Percentiles rank a stretch among this genome's conserved stretches.
These are phyloP conservation scores for Netelia melanura DNA, from an alignment of 2,888 invertebrate genomes.

Conservation along the genomic window DNA sequence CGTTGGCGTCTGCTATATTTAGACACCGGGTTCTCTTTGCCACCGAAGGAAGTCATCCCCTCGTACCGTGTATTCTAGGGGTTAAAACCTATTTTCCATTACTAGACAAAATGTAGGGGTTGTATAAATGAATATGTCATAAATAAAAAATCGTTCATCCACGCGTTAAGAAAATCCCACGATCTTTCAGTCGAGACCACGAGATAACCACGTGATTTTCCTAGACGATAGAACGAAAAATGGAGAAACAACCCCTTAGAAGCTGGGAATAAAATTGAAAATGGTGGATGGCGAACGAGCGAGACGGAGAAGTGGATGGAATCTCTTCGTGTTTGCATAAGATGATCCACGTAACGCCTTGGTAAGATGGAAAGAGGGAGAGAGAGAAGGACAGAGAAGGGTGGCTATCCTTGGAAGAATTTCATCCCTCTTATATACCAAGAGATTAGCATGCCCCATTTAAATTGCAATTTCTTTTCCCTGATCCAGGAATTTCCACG, in stretches of 20 bases:
- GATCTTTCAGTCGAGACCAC: no score
- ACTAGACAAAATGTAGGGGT: not conserved
- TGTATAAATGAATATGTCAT: not conserved
- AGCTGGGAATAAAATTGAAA: not conserved
- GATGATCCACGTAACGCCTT: constrained; percentile 48
- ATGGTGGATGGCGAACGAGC: constrained; percentile 14
- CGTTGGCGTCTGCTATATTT: constrained; percentile 25
- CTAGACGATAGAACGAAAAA: no score
- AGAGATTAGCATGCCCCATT: constrained; percentile 76
- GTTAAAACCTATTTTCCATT: constrained; percentile 43
- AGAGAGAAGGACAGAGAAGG: constrained; percentile 46
- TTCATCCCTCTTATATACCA: constrained; percentile 58
- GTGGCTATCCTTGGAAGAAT: constrained; percentile 44
- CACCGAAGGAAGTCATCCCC: no score
- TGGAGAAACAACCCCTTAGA: no score
- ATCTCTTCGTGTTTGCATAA: constrained; percentile 63
- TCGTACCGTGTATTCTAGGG: no score
- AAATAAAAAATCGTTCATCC: constrained; percentile 9
- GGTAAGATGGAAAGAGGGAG: constrained; percentile 23
- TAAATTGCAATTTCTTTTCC: constrained; percentile 77
- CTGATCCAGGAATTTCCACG: constrained; percentile 75
- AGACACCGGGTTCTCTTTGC: not conserved
- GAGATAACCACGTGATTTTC: not conserved
- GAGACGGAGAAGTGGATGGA: constrained; percentile 35
- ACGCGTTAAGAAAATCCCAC: not conserved